Evolutionary conservation across 2,113 vertebrate species (phyloP).

Genomic region (Seriola dumerili): DNA sequence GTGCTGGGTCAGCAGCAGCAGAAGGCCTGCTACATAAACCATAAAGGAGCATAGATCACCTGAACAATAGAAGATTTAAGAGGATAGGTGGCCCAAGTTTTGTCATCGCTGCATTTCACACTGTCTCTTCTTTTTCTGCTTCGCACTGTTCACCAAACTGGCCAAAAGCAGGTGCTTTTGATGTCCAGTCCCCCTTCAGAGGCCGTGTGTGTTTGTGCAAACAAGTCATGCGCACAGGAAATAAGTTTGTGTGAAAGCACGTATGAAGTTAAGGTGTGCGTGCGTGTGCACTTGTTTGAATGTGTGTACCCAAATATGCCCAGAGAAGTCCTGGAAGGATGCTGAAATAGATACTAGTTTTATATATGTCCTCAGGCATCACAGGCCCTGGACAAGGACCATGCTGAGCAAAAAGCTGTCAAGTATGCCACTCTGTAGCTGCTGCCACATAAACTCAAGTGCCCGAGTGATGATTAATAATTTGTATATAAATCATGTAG

Average conservation of each 20-base stretch:
- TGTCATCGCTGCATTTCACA: slow-evolving; percentile 3
- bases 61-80: slow-evolving; percentile 33
- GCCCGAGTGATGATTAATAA: background rate
- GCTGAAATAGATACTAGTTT: slow-evolving; percentile 56
- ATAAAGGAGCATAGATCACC: slow-evolving; percentile 33
- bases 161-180: slow-evolving; percentile 40
- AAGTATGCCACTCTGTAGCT: background rate
- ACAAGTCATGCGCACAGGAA: slow-evolving; percentile 8
- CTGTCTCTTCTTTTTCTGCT: background rate
- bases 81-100: background rate
- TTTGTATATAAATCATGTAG: background rate
- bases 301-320: background rate
- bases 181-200: slow-evolving; percentile 31
- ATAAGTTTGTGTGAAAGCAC: slow-evolving; percentile 34
- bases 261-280: background rate
- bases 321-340: slow-evolving; percentile 26
- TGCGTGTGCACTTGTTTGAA: background rate
- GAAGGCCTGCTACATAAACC: slow-evolving; percentile 30
- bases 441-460: slow-evolving; percentile 9
- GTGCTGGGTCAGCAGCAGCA: slow-evolving; percentile 59
- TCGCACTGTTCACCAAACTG: slow-evolving; percentile 1
- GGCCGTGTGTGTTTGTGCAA: slow-evolving; percentile 3
- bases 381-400: slow-evolving; percentile 1
- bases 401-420: slow-evolving; percentile 32
- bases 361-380: slow-evolving; percentile 23